These are phyloP conservation scores for Listrodromus nycthemerus DNA, from an alignment of 2,888 invertebrate species.

Conservation along the genomic window DNA sequence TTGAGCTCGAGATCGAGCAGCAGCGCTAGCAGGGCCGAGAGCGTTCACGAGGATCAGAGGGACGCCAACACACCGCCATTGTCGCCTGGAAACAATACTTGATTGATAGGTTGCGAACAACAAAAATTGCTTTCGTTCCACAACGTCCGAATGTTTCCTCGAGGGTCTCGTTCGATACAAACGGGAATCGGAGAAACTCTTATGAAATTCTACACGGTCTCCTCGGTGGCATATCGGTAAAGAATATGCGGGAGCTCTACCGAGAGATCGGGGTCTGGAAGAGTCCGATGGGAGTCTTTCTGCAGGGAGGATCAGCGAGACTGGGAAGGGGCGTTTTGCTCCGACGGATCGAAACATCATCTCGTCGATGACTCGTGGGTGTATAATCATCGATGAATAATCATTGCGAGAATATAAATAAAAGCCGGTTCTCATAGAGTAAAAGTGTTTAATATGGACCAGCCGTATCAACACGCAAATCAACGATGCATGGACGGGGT, in stretches of 20 bases:
- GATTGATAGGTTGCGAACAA: slow-evolving; percentile 69
- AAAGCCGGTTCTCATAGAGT: slow-evolving; percentile 55
- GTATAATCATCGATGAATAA: slow-evolving; percentile 38
- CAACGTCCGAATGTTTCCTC: slow-evolving; percentile 18
- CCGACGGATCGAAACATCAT: not conserved
- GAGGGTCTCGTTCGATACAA: slow-evolving; percentile 36
- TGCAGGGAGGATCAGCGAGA: not conserved
- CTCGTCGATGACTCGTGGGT: slow-evolving; percentile 13
- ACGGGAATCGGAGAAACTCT: slow-evolving; percentile 38
- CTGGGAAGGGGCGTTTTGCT: not conserved
- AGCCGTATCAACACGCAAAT: no score
- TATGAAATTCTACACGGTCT: slow-evolving; percentile 22
- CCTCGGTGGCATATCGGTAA: not conserved
- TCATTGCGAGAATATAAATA: slow-evolving; percentile 35
- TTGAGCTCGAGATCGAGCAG: slow-evolving; percentile 86
- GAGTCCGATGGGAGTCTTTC: not conserved
- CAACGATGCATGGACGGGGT: no score
- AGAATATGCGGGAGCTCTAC: slow-evolving; percentile 14
- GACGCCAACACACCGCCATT: slow-evolving; percentile 80
- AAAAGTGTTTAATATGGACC: no score
- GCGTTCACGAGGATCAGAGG: slow-evolving; percentile 81
- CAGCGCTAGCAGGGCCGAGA: slow-evolving; percentile 81
- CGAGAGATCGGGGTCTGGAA: slow-evolving; percentile 18
- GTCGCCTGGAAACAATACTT: slow-evolving; percentile 83
- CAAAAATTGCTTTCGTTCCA: slow-evolving; percentile 9